A percentile compares a stretch with the other conserved stretches of the same genome.
phyloP scores from a whole-genome alignment of 2,888 invertebrate species.

The Drosophila rellima region DNA sequence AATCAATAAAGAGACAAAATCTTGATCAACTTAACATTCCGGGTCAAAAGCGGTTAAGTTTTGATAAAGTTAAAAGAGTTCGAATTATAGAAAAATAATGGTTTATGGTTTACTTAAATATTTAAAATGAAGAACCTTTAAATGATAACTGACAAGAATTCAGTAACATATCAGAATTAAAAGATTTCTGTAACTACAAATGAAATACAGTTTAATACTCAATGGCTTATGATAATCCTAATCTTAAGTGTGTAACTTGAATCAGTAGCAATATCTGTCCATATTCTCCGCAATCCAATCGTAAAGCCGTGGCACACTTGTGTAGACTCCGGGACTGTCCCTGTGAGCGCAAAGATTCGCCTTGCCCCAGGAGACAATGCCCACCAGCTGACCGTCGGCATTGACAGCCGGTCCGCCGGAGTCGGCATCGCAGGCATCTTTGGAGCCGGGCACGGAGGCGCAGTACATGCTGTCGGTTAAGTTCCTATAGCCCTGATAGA shows the following conservation, averaged over 20 bases:
- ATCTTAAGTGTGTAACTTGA: background rate
- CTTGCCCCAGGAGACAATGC: constrained; percentile 89
- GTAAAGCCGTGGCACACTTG: constrained; percentile 60
- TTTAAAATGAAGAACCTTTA: no score
- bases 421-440: constrained; percentile 83
- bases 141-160: no score
- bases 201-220: constrained; percentile 38
- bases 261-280: constrained; percentile 60
- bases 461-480: constrained; percentile 75
- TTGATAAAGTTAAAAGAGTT: no score
- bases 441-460: constrained; percentile 69
- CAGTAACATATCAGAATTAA: background rate
- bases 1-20: no score
- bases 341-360: constrained; percentile 83
- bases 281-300: constrained; percentile 70
- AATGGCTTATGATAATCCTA: constrained; percentile 14
- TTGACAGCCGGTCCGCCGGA: constrained; percentile 84
- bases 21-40: no score
- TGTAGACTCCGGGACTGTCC: constrained; percentile 92
- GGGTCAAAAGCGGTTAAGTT: no score
- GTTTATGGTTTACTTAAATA: no score
- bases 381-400: constrained; percentile 85
- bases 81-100: no score
- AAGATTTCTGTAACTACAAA: background rate
- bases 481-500: constrained; percentile 70